Percentiles rank a stretch among this genome's conserved stretches.
Conservation (phyloP, 2,888 invertebrate species). For the Euclidia mi region DNA sequence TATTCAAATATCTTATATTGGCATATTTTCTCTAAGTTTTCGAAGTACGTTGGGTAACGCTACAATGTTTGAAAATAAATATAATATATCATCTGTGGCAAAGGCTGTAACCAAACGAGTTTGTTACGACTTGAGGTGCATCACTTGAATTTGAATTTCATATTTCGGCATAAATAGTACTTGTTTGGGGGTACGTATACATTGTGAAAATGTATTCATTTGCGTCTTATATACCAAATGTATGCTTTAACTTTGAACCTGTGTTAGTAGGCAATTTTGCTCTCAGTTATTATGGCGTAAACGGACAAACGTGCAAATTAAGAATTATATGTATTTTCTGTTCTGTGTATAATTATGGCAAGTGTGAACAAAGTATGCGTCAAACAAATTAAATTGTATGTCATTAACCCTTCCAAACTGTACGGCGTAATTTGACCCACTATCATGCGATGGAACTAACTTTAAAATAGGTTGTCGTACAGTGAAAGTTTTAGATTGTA, state of each 20-base stretch:
- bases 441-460: background rate
- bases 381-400: slow-evolving; percentile 3
- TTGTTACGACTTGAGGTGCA: slow-evolving; percentile 76
- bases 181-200: slow-evolving; percentile 35
- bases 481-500: slow-evolving; percentile 6
- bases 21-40: slow-evolving; percentile 30
- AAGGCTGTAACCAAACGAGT: slow-evolving; percentile 72
- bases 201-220: slow-evolving; percentile 29
- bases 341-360: background rate
- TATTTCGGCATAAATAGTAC: slow-evolving; percentile 65
- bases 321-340: slow-evolving; percentile 1
- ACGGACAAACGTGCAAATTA: background rate
- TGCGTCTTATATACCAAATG: slow-evolving; percentile 20
- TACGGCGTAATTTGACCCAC: background rate
- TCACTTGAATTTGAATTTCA: slow-evolving; percentile 73
- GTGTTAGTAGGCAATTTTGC: background rate
- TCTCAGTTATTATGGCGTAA: background rate
- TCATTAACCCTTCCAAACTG: slow-evolving; percentile 9
- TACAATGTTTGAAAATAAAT: slow-evolving; percentile 38
- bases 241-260: slow-evolving; percentile 12
- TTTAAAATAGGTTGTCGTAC: slow-evolving; percentile 2
- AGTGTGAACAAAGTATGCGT: background rate
- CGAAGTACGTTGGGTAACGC: slow-evolving; percentile 15
- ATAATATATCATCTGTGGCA: slow-evolving; percentile 55
- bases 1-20: slow-evolving; percentile 26